phyloP scores from a whole-genome alignment of 1,140 invertebrate genomes.

The Pseudomyrmex gracilis region DNA sequence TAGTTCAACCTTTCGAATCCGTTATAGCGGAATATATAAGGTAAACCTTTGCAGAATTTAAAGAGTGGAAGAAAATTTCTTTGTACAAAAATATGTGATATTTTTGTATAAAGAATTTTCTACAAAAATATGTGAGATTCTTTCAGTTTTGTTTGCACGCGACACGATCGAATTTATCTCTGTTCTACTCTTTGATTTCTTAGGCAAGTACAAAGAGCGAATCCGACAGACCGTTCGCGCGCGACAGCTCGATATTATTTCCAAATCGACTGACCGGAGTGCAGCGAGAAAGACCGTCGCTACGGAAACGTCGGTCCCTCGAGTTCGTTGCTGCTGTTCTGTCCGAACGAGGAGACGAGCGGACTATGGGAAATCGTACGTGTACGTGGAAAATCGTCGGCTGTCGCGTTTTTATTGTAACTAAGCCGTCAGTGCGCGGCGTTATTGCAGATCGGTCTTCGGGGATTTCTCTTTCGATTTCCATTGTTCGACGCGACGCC shows the following conservation, averaged over 20 bases:
- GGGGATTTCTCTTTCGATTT: slow-evolving; percentile 27
- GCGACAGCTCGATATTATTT: slow-evolving; percentile 46
- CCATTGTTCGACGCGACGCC: slow-evolving; percentile 9
- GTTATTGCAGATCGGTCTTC: slow-evolving; percentile 21
- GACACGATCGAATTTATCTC: slow-evolving; percentile 13
- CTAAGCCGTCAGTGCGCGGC: background rate
- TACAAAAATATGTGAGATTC: background rate
- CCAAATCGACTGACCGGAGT: slow-evolving; percentile 7
- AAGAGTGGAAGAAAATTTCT: too few species aligned
- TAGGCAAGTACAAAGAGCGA: background rate
- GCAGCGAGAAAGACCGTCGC: slow-evolving; percentile 11
- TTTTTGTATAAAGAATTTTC: background rate
- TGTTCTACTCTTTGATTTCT: background rate
- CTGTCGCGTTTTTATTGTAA: slow-evolving; percentile 43
- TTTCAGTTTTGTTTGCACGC: slow-evolving; percentile 5
- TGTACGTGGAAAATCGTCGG: slow-evolving; percentile 4
- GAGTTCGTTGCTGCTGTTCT: background rate
- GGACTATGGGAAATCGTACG: slow-evolving; percentile 30
- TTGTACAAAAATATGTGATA: too few species aligned
- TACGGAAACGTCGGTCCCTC: slow-evolving; percentile 37
- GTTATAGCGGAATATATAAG: too few species aligned
- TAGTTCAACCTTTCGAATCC: too few species aligned
- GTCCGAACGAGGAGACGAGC: background rate
- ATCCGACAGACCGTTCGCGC: slow-evolving; percentile 19
- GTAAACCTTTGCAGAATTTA: too few species aligned